Evolutionary conservation across 2,113 vertebrate genomes (phyloP).

Genomic region (Columba janthina): DNA sequence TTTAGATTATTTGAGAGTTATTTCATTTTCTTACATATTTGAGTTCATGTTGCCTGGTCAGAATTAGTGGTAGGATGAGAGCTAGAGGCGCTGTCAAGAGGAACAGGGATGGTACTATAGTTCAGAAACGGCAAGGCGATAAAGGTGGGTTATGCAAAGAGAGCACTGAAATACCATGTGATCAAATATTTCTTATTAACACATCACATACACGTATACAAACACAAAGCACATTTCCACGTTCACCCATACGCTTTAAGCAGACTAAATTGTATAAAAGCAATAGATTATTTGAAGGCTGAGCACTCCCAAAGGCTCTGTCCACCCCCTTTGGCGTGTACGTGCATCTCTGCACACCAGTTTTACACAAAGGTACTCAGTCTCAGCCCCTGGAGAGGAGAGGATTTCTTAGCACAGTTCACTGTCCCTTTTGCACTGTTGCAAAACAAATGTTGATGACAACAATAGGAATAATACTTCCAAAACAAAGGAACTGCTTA

Average conservation of each 20-base stretch:
- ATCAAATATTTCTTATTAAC: not conserved
- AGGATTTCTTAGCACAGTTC: not conserved
- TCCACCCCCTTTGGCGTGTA: fast-evolving
- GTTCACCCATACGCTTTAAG: not conserved
- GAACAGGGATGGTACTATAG: not conserved
- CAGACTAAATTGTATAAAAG: not conserved
- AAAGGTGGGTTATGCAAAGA: not conserved
- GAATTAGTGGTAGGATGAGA: not conserved
- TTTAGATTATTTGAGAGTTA: not conserved
- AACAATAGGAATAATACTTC: not conserved
- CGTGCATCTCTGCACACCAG: not conserved
- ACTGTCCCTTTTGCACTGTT: not conserved
- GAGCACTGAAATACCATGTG: not conserved
- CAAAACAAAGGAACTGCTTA: not conserved
- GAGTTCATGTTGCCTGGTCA: not conserved
- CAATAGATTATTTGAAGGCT: not conserved
- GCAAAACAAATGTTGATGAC: not conserved
- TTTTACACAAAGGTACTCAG: not conserved
- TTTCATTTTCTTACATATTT: not conserved
- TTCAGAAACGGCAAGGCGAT: not conserved
- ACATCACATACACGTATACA: not conserved
- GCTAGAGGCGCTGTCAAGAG: not conserved
- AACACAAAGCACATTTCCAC: not conserved
- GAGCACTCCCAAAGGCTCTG: not conserved
- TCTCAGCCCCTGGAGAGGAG: not conserved